Percentiles rank a stretch among this genome's conserved stretches.
phyloP scores from a whole-genome alignment of 2,888 invertebrate species.

The Escarpia spicata region DNA sequence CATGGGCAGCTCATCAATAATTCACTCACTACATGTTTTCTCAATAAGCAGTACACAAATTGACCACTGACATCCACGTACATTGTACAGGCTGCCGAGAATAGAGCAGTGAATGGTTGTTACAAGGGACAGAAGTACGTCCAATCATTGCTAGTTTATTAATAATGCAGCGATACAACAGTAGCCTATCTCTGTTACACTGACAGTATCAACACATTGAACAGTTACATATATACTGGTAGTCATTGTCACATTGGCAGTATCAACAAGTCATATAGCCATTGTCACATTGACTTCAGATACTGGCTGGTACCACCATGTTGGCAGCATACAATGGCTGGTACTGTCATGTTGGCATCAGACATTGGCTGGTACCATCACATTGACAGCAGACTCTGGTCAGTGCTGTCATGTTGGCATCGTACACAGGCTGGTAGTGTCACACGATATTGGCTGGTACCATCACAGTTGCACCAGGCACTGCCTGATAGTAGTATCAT shows the following conservation, averaged over 20 bases:
- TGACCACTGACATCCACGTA: background rate
- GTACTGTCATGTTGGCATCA: background rate
- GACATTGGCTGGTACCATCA: no score
- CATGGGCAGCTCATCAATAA: background rate
- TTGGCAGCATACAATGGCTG: background rate
- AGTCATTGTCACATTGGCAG: background rate
- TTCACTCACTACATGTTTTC: background rate
- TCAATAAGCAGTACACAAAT: background rate
- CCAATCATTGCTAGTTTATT: background rate
- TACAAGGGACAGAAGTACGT: background rate
- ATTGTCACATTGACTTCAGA: background rate
- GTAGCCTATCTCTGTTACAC: background rate
- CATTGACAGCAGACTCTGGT: no score
- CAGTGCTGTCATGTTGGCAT: no score
- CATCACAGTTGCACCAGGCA: background rate
- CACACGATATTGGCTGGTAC: background rate
- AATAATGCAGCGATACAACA: background rate
- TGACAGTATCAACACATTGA: background rate
- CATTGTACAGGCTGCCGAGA: background rate
- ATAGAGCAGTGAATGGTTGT: background rate
- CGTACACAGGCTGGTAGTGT: background rate
- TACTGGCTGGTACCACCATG: background rate
- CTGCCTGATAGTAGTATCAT: background rate
- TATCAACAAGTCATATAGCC: background rate
- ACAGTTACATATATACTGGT: background rate